phyloP scores from a whole-genome alignment of 2,113 vertebrate species.

The Paradoxurus hermaphroditus region DNA sequence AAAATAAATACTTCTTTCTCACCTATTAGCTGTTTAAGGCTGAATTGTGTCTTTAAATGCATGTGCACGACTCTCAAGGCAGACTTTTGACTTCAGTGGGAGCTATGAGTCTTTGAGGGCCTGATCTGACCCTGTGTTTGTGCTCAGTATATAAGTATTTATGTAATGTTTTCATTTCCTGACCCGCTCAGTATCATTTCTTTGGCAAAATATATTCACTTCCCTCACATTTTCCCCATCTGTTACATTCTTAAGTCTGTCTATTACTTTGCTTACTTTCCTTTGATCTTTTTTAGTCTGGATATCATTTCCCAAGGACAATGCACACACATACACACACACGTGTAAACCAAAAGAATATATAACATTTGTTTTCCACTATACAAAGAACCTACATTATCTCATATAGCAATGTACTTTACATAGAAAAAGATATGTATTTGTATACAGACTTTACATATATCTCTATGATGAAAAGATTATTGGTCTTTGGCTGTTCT shows the following conservation, averaged over 20 bases:
- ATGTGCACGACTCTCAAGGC: background rate
- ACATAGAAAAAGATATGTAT: background rate
- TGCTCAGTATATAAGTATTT: constrained; percentile 61
- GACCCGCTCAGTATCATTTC: constrained; percentile 54
- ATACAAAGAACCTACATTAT: background rate
- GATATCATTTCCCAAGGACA: constrained; percentile 47
- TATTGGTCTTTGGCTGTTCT: background rate
- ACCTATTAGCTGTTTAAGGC: constrained; percentile 57
- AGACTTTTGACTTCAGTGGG: constrained; percentile 51
- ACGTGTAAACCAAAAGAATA: background rate
- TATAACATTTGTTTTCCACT: background rate
- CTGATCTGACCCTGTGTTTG: constrained; percentile 49
- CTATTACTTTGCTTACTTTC: constrained; percentile 47
- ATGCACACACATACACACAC: background rate
- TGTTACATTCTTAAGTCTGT: constrained; percentile 23
- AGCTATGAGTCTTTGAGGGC: constrained; percentile 44
- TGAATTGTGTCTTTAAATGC: constrained; percentile 54
- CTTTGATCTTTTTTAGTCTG: constrained; percentile 58
- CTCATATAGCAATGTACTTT: background rate
- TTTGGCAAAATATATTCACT: constrained; percentile 62
- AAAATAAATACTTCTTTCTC: constrained; percentile 71
- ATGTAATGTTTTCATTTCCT: constrained; percentile 74
- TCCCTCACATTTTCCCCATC: constrained; percentile 66
- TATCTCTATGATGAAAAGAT: background rate
- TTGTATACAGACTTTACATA: background rate